Base-by-base conservation (phyloP, 2,797 vertebrate species). In the Tinamus major region DNA sequence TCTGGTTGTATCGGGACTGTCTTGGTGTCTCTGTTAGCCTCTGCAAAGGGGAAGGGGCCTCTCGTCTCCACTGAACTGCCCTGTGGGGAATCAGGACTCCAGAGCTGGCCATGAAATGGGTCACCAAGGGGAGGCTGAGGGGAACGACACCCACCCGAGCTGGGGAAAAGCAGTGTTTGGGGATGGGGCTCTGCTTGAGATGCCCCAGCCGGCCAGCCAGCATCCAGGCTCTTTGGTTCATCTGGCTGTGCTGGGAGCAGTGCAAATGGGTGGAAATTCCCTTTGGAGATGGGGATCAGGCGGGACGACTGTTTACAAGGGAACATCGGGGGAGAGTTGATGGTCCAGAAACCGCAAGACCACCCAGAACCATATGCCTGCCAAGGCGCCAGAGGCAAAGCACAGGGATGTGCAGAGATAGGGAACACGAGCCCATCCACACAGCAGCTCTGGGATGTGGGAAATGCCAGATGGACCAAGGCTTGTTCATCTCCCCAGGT, bases 131-230 rank as follows among this genome's bases (percentile, higher is more conserved):
- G 16, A 75, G 4, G 10, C 26, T 49, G 75, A 33, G 17, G 51
- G 53, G 48, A 65, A 31, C 74, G 31, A 3, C 35, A 78, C 17
- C 15, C 7, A 0, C 17, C 14, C 63, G 58, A 10, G 6, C 4
- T 16, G 6, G 31, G 7, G n/a, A 42, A 64, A 51, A 37, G 9
- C 21, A n/a, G 7, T 8, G 13, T 39, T 65, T 39, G 59, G 51
- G 53, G 8, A 8, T 0, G 5, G 46, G 23, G 19, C 9, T 6
- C 37, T 67, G 49, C 48, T n/a, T 27, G 2, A 81, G 59, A 39
- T 2, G 5, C 31, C 0, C 0, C 69, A 86, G 41, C 33, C 3
- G 4, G 61, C 2, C 0, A 0, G 35, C 3, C 1, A 81, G 18
- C 7, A 5, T 33, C n/a, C n/a, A 48, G 68, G 37, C 4, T n/a